Base-by-base conservation (phyloP, 2,113 vertebrate species). In the Polypterus bichir region DNA sequence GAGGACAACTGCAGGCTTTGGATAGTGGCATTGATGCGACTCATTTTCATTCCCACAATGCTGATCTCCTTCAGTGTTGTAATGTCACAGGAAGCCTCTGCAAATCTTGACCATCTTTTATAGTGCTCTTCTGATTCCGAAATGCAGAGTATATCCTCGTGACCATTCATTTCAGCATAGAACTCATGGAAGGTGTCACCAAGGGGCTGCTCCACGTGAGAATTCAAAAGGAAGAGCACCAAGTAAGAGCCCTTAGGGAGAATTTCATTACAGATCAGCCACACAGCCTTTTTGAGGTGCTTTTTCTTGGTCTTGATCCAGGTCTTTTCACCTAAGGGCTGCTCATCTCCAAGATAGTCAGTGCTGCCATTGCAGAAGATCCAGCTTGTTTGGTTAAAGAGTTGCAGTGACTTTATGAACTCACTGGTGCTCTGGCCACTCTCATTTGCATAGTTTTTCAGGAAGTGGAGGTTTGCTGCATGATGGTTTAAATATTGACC, bases 291-390 rank as follows among this genome's bases (percentile, higher is more conserved):
- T 61, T 81, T 84, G 5, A 88, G 44, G 63, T 77, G 67, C 45
- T 57, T 83, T 44, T 72, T 86, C 60, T 72, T 82, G 0, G 56
- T 82, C 59, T 72, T 86, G 54, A 83, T 64, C 84, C 83, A 87
- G 0, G 72, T 81, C 4, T 70, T 77, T 27, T 5, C 83, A 70
- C 85, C 83, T 62, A 70, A 83, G 6, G 74, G 57, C 3, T 69
- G 46, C 47, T 81, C 77, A 9, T 63, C 56, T 0, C 77, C 78
- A 0, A 2, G 70, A 9, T 72, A 86, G 65, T 84, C 45, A 1
- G 62, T 47, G 59, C 68, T 71, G 0, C 83, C 86, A 1, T 88
- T 89, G 73, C 86, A 88, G 3, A 87, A 88, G 70, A 88, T 78
- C 86, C 86, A 89, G 68, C 79, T 88, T 61, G 46, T 81, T 58